phyloP scores from a whole-genome alignment of 2,113 vertebrate species.

The Pongo abelii region DNA sequence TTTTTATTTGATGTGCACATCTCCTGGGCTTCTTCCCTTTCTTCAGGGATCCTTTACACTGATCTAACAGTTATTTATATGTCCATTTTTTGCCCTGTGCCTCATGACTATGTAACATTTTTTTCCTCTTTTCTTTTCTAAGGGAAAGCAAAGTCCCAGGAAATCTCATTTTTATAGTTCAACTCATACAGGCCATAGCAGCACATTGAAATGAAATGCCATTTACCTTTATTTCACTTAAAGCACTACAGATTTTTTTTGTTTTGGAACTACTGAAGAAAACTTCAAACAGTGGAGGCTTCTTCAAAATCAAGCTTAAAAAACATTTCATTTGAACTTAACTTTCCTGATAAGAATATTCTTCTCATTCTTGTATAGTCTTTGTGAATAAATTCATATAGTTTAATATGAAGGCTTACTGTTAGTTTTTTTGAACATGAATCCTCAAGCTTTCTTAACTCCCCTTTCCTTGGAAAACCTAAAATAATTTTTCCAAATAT shows the following conservation, averaged over 20 bases:
- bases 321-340: slow-evolving; percentile 44
- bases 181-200: not conserved
- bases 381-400: not conserved
- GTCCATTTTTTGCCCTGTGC: slow-evolving; percentile 45
- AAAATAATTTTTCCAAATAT: slow-evolving; percentile 13
- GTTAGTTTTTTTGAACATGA: slow-evolving; percentile 15
- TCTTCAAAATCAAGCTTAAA: slow-evolving; percentile 20
- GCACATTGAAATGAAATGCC: not conserved
- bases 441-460: slow-evolving; percentile 1
- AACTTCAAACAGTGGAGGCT: not conserved
- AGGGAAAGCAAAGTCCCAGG: slow-evolving; percentile 50
- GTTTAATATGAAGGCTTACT: not conserved
- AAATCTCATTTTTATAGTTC: slow-evolving; percentile 12
- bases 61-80: slow-evolving; percentile 41
- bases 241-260: not conserved
- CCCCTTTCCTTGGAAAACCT: not conserved
- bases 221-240: slow-evolving; percentile 28
- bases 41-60: slow-evolving; percentile 4
- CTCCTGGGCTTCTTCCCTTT: slow-evolving; percentile 29
- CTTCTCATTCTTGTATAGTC: not conserved
- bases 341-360: slow-evolving; percentile 25
- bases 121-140: slow-evolving; percentile 55
- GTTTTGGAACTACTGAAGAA: not conserved
- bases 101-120: slow-evolving; percentile 25
- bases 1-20: slow-evolving; percentile 59